A percentile compares a stretch with the other conserved stretches of the same genome.
Evolutionary conservation across 1,140 invertebrate species (phyloP).

Genomic region (Ridgeia piscesae): DNA sequence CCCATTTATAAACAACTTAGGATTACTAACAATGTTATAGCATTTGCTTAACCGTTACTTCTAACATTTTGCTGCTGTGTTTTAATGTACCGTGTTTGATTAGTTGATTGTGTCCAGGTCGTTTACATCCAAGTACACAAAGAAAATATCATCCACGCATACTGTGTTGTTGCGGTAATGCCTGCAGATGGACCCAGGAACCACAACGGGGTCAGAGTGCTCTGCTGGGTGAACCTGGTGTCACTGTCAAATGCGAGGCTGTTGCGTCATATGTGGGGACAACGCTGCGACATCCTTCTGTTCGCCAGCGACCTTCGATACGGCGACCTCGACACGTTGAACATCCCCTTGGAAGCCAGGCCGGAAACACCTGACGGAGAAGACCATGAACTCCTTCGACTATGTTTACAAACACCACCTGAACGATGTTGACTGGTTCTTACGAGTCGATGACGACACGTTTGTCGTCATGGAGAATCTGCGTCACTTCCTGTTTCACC

Average conservation of each 20-base stretch:
- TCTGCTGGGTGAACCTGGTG: conserved; percentile 93
- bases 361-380: conserved; percentile 47
- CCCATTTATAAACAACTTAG: no score
- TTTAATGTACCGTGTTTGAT: no score
- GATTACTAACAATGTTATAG: no score
- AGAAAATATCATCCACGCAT: no score
- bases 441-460: conserved; percentile 41
- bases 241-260: conserved; percentile 73
- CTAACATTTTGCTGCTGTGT: no score
- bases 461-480: conserved; percentile 30
- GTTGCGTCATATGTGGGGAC: conserved; percentile 94
- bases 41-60: no score
- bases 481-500: conserved; percentile 35
- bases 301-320: conserved; percentile 61
- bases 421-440: conserved; percentile 52
- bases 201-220: conserved; percentile 62
- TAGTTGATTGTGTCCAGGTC: no score
- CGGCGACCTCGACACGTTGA: conserved; percentile 34
- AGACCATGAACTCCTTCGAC: conserved; percentile 50
- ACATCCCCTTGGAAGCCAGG: conserved; percentile 37
- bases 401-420: conserved; percentile 72
- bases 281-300: conserved; percentile 83
- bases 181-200: not conserved
- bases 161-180: no score
- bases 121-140: no score